These are phyloP conservation scores for Lonchura striata DNA, from an alignment of 2,113 vertebrate species.

Conservation along the genomic window DNA sequence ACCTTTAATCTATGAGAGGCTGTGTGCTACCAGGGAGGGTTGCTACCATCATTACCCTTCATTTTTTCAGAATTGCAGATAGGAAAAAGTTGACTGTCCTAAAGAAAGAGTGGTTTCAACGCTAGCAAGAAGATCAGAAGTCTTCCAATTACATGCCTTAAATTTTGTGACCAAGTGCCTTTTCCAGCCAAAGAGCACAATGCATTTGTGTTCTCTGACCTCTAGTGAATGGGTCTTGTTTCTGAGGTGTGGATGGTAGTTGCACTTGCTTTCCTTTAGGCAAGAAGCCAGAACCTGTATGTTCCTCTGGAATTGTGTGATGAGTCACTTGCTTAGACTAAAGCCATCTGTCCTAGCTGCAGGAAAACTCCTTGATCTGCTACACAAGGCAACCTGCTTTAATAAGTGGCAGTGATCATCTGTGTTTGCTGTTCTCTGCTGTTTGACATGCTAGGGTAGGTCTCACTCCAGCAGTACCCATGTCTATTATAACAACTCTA, in stretches of 20 bases:
- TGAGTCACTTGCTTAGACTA: conserved; percentile 15
- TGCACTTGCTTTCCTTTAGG: not conserved
- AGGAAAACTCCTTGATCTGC: not conserved
- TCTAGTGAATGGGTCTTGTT: not conserved
- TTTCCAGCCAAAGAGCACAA: not conserved
- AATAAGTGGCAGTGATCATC: not conserved
- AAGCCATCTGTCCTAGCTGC: conserved; percentile 7
- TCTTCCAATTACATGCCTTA: not conserved
- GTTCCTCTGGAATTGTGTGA: not conserved
- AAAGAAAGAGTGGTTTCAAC: not conserved
- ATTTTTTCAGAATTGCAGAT: not conserved
- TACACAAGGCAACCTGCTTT: not conserved
- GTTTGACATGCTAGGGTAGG: not conserved
- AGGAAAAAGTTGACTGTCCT: not conserved
- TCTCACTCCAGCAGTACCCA: not conserved
- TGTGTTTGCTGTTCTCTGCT: not conserved
- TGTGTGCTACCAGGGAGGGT: not conserved
- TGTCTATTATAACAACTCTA: not conserved
- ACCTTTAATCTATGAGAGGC: not conserved
- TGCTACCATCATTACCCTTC: not conserved
- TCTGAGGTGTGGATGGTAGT: not conserved
- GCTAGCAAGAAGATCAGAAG: not conserved
- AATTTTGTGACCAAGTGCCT: not conserved
- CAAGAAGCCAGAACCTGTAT: not conserved
- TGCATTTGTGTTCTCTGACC: not conserved